A percentile compares a stretch with the other conserved stretches of the same genome.
Conservation (phyloP, 2,797 vertebrate species). For the Cossypha caffra region DNA sequence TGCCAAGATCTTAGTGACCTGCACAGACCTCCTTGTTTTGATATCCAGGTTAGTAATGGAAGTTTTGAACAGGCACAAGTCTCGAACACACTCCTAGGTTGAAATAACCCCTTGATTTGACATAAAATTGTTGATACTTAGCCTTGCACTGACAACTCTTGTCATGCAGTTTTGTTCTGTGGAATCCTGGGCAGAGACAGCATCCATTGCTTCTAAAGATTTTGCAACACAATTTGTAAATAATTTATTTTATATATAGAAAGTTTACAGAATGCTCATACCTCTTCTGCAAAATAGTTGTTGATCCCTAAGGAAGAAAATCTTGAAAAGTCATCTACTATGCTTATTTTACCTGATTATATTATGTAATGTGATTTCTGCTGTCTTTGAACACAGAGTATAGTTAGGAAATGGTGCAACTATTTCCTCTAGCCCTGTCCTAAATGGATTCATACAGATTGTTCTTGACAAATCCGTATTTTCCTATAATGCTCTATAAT, state of each 20-base stretch:
- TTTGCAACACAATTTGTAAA: not conserved
- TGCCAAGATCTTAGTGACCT: not conserved
- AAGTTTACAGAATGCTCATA: not conserved
- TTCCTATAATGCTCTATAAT: not conserved
- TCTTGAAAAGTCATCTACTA: not conserved
- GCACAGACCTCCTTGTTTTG: not conserved
- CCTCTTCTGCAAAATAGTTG: not conserved
- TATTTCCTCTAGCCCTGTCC: not conserved
- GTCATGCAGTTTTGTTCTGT: accelerated
- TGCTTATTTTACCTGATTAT: not conserved
- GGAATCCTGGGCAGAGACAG: not conserved
- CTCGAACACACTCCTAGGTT: not conserved
- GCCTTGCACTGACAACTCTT: not conserved
- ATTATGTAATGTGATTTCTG: not conserved
- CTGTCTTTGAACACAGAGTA: not conserved
- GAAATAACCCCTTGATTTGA: not conserved
- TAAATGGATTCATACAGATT: not conserved
- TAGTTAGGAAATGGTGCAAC: not conserved
- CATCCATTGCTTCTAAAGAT: not conserved
- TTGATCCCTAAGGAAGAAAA: not conserved
- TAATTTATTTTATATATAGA: not conserved
- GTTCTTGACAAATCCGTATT: not conserved
- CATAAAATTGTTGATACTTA: not conserved
- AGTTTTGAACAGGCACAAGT: not conserved
- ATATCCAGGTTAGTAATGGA: not conserved